Base-by-base conservation (phyloP, 2,888 invertebrate genomes). In the Habrosyne pyritoides region DNA sequence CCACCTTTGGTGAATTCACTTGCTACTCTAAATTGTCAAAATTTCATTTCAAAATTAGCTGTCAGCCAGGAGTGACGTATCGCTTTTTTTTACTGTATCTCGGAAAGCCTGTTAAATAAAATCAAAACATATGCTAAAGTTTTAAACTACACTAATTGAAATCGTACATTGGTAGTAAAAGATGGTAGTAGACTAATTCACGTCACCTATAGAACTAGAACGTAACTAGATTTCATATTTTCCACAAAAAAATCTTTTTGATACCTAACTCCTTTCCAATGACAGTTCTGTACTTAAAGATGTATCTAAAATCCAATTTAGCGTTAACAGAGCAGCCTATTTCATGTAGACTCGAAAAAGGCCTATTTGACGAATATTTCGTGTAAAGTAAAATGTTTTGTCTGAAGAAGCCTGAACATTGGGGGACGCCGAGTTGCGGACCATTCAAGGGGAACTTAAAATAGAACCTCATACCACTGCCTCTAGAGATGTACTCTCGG, bases 391-490 rank as follows among this genome's bases (percentile, higher is more conserved):
- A 57, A 57, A 52, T 53, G 46, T 24, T 47, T 48, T 33, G 47
- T 46, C 42, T 21, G 22, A 12, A 42, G 30, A 36, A 46, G 21
- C 50, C 48, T 22, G 26, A 53, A 1, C 14, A 28, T 6, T n/a
- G 33, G 33, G 10, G 24, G 30, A 48, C 46, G 49, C 46, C 52
- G 52, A 52, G 28, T 51, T 42, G 52, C 56, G 65, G 63, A 49
- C 66, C 61, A 66, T 66, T 70, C 64, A 68, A 69, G 70, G 64
- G 60, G 62, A 60, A 52, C 54, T 69, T 71, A 55, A 80, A 81
- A 84, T 84, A 84, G 77, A 79, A 81, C 85, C 84, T 75, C 84
- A 81, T 59, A 68, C 81, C 79, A 68, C 63, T 21, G 12, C 14
- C 33, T 5, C 36, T 65, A 79, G 77, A 57, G 73, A 59, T 59